Evolutionary conservation across 1,140 invertebrate genomes (phyloP).

Genomic region (Panagrolaimus sp.): DNA sequence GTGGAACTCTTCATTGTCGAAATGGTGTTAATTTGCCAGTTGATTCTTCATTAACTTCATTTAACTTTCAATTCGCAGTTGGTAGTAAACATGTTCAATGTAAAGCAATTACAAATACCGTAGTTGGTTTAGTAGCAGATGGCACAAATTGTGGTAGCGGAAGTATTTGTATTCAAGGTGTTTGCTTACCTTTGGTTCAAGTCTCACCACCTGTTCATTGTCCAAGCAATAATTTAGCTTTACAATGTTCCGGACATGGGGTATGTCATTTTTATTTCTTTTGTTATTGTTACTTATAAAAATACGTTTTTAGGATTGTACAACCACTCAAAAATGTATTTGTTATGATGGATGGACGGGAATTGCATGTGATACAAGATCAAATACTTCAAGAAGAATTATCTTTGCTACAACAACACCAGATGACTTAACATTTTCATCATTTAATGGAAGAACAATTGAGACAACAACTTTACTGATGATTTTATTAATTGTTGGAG

Average conservation of each 20-base stretch:
- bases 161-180: conserved; percentile 46
- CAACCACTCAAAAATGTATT: conserved; percentile 83
- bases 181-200: conserved; percentile 50
- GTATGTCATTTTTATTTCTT: conserved; percentile 65
- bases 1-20: conserved; percentile 52
- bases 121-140: conserved; percentile 43
- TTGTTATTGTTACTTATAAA: background rate
- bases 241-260: conserved; percentile 86
- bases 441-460: conserved; percentile 27
- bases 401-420: conserved; percentile 20
- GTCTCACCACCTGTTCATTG: conserved; percentile 70
- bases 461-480: conserved; percentile 53
- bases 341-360: conserved; percentile 83
- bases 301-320: conserved; percentile 71
- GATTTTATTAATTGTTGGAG: conserved; percentile 50
- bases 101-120: conserved; percentile 45
- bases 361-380: conserved; percentile 71
- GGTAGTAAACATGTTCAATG: conserved; percentile 52
- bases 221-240: conserved; percentile 77
- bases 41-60: conserved; percentile 43
- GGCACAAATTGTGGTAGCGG: conserved; percentile 53
- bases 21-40: conserved; percentile 37
- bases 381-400: conserved; percentile 40
- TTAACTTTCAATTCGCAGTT: conserved; percentile 54
- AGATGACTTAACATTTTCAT: conserved; percentile 30